phyloP scores from a whole-genome alignment of 2,888 invertebrate species.

The Muscina levida region DNA sequence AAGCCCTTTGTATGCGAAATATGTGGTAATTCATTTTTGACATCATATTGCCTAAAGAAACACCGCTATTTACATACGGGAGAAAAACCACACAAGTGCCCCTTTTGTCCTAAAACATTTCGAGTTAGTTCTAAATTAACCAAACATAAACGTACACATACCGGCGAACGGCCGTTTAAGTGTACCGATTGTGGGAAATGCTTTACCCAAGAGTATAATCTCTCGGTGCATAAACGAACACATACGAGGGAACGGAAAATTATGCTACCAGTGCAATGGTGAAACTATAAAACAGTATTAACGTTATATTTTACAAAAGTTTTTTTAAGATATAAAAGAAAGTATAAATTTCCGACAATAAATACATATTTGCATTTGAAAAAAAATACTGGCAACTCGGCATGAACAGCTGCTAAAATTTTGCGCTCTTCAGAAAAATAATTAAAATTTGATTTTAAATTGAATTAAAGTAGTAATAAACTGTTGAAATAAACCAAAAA shows the following conservation, averaged over 20 bases:
- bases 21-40: conserved; percentile 55
- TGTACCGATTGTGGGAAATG: conserved; percentile 74
- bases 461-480: too few species aligned
- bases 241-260: conserved; percentile 60
- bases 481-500: too few species aligned
- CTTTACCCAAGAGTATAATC: conserved; percentile 75
- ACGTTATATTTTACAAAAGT: too few species aligned
- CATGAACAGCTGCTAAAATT: too few species aligned
- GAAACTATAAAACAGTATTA: conserved; percentile 69
- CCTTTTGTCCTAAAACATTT: conserved; percentile 80
- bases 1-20: conserved; percentile 62
- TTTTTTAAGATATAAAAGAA: too few species aligned
- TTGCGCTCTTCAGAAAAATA: too few species aligned
- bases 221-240: conserved; percentile 72
- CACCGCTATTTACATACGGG: conserved; percentile 85
- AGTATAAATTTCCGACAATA: too few species aligned
- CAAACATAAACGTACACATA: conserved; percentile 58
- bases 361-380: too few species aligned
- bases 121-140: conserved; percentile 70
- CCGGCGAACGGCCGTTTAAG: conserved; percentile 68
- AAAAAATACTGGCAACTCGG: too few species aligned
- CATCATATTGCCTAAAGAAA: conserved; percentile 79
- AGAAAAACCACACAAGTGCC: conserved; percentile 83
- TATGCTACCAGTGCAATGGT: conserved; percentile 70
- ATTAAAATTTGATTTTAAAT: too few species aligned